A percentile compares a stretch with the other conserved stretches of the same genome.
phyloP scores from a whole-genome alignment of 2,797 vertebrate genomes.

The Loriculus beryllinus region DNA sequence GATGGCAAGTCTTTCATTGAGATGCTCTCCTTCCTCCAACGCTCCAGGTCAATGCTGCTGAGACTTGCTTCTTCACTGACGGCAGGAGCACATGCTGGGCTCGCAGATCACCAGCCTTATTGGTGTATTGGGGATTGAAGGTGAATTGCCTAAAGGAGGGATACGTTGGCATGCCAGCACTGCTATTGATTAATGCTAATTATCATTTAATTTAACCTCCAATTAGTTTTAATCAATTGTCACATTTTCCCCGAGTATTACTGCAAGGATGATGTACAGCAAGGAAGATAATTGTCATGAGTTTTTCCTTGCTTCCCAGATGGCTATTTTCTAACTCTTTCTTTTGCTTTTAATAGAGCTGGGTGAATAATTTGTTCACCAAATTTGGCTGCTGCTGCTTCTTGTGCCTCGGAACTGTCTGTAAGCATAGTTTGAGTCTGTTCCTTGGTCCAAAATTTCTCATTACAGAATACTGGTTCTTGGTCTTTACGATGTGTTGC shows the following conservation, averaged over 20 bases:
- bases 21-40: neutral
- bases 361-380: constrained; percentile 51
- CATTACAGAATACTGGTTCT: neutral
- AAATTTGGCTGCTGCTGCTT: constrained; percentile 8
- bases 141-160: constrained; percentile 62
- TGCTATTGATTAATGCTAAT: constrained; percentile 72
- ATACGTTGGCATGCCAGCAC: constrained; percentile 19
- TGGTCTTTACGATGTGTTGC: neutral
- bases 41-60: constrained; percentile 39
- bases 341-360: constrained; percentile 33
- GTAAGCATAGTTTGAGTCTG: neutral
- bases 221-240: constrained; percentile 73
- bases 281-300: constrained; percentile 43
- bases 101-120: constrained; percentile 51
- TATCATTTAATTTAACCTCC: constrained; percentile 70
- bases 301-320: constrained; percentile 41
- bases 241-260: constrained; percentile 34
- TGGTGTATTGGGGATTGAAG: constrained; percentile 58
- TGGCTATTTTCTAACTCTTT: constrained; percentile 15
- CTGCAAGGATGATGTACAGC: neutral
- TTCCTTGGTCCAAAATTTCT: constrained; percentile 25
- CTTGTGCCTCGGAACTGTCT: neutral
- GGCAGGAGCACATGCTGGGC: constrained; percentile 31
- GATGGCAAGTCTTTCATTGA: constrained; percentile 36
- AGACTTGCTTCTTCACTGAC: constrained; percentile 37